A percentile compares a stretch with the other conserved stretches of the same genome.
phyloP scores from a whole-genome alignment of 2,888 invertebrate species.

The Pyrochroa serraticornis region DNA sequence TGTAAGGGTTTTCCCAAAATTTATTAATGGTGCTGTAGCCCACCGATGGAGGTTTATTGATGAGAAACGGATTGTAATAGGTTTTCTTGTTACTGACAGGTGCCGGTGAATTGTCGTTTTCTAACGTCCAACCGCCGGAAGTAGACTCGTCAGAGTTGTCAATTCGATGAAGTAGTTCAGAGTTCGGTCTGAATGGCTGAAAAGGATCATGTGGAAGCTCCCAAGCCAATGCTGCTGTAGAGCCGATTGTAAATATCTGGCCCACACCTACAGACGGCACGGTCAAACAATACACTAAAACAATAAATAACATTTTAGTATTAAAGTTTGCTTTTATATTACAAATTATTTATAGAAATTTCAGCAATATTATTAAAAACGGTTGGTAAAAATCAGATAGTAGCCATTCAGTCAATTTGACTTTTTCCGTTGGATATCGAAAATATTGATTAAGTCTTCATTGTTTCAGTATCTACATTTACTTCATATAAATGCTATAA shows the following conservation, averaged over 20 bases:
- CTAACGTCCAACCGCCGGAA: constrained; percentile 38
- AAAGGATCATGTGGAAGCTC: constrained; percentile 72
- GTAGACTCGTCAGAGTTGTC: constrained; percentile 28
- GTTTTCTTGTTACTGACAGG: constrained; percentile 34
- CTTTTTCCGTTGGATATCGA: too few species aligned
- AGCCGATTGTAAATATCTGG: constrained; percentile 70
- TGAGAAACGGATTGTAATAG: constrained; percentile 38
- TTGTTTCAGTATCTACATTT: too few species aligned
- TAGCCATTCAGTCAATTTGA: too few species aligned
- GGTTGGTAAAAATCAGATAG: too few species aligned
- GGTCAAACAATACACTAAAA: constrained; percentile 67
- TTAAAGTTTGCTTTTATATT: too few species aligned
- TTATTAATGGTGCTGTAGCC: constrained; percentile 31
- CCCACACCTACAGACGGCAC: constrained; percentile 62
- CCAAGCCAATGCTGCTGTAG: constrained; percentile 79
- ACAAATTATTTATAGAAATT: too few species aligned
- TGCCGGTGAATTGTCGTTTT: constrained; percentile 32
- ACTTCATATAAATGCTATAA: too few species aligned
- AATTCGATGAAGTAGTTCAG: constrained; percentile 33
- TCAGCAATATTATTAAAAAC: too few species aligned
- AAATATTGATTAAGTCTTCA: too few species aligned
- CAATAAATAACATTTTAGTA: too few species aligned
- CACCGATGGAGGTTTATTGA: constrained; percentile 29
- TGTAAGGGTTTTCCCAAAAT: background rate
- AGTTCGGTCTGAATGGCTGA: constrained; percentile 34